These are phyloP conservation scores for Agrenia bidenticulata DNA, from an alignment of 2,888 invertebrate genomes.

Conservation along the genomic window DNA sequence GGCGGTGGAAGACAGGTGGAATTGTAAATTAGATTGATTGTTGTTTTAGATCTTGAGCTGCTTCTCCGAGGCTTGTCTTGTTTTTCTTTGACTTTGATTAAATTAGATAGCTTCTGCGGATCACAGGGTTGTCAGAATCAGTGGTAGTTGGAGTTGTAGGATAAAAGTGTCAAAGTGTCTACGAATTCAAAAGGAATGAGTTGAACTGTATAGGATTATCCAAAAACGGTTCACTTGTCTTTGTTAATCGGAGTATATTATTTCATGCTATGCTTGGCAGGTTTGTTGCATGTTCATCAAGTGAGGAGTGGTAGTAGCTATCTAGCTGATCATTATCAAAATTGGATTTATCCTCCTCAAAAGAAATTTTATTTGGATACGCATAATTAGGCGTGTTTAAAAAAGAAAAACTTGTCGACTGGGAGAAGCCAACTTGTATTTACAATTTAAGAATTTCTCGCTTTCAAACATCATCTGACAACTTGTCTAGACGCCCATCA, in stretches of 20 bases:
- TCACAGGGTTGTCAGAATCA: slow-evolving; percentile 1
- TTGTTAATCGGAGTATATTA: background rate
- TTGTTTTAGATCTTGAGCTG: slow-evolving; percentile 11
- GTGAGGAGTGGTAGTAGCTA: no score
- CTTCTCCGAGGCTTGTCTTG: background rate
- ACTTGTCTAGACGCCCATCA: slow-evolving; percentile 21
- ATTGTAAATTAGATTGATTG: slow-evolving; percentile 19
- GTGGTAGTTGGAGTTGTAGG: background rate
- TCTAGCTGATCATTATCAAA: background rate
- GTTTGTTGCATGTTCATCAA: slow-evolving; percentile 8
- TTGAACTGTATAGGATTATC: background rate
- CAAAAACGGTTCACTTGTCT: slow-evolving; percentile 3
- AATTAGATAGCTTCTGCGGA: background rate
- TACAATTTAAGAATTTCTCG: slow-evolving; percentile 10
- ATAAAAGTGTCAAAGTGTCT: slow-evolving; percentile 20
- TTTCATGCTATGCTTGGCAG: slow-evolving; percentile 2
- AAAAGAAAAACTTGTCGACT: background rate
- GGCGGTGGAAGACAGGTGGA: slow-evolving; percentile 16
- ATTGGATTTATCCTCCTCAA: background rate
- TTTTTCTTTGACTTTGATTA: background rate
- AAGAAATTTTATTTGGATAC: slow-evolving; percentile 5
- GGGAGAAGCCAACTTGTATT: no score
- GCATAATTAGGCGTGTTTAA: slow-evolving; percentile 8
- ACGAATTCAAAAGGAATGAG: background rate
- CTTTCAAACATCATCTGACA: slow-evolving; percentile 14